Percentiles rank a stretch among this genome's conserved stretches.
Conservation (phyloP, 2,797 vertebrate genomes). For the Gambelia wislizenii region DNA sequence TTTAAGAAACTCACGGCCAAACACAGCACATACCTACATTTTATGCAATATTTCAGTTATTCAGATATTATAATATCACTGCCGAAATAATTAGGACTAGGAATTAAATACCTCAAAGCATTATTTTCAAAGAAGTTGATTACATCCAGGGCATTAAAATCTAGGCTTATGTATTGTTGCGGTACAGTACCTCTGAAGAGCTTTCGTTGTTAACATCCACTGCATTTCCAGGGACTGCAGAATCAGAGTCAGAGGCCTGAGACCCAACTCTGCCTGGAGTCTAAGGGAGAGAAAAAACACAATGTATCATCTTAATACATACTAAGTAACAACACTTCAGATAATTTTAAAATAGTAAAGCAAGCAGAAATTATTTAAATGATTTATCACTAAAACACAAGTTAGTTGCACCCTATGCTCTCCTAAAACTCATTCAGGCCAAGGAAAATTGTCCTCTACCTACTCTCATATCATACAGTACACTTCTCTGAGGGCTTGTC, state of each 20-base stretch:
- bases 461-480: no score
- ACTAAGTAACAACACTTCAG: neutral
- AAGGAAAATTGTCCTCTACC: neutral
- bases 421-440: neutral
- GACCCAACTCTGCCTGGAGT: conserved; percentile 96
- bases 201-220: conserved; percentile 92
- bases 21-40: neutral
- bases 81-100: neutral
- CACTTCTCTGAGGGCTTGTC: neutral
- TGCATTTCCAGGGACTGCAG: conserved; percentile 82
- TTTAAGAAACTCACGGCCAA: neutral
- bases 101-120: no score
- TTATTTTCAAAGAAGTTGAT: no score
- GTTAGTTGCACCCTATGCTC: neutral
- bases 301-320: neutral
- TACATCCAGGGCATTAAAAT: no score
- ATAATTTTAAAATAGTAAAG: neutral
- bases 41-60: conserved; percentile 5
- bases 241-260: conserved; percentile 93
- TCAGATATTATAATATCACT: neutral
- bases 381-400: neutral
- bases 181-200: conserved; percentile 91
- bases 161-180: neutral
- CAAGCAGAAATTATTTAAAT: neutral
- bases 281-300: conserved; percentile 74